Base-by-base conservation (phyloP, 2,113 vertebrate species). In the Urocolius indicus region DNA sequence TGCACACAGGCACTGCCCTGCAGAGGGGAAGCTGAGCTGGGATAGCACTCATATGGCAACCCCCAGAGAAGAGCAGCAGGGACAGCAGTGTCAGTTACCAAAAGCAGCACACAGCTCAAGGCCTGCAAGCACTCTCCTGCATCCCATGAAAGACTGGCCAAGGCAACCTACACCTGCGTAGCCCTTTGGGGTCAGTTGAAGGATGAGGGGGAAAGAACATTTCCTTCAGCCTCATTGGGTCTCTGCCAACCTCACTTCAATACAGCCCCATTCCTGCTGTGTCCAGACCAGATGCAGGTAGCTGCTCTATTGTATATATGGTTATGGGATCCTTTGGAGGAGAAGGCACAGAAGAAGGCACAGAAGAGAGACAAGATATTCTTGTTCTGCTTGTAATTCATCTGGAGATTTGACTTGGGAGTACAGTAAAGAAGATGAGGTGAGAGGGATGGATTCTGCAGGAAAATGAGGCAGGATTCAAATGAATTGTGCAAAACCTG, bases 401-500 rank as follows among this genome's bases (percentile, higher is more conserved):
- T 34, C 74, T 63, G 62, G 34, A 83, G 30, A 30, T 79, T 38
- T 29, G 62, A 22, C 62, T 32, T 21, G 38, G 82, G 85, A 94
- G 24, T n/a, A 36, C 51, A 58, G 34, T n/a, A 81, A 92, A 66
- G 78, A n/a, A 29, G 84, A 90, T 61, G 62, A 73, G 75, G 9
- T 30, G 91, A 94, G 93, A 89, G 76, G 73, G 92, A 48, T 0
- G 1, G 34, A 63, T 76, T 55, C 63, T 77, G 74, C 65, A 45
- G 66, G 74, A 82, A 77, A 68, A 69, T 0, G 13, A 76, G 66
- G 66, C 0, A 27, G 59, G 43, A 24, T 76, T 49, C 46, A 71
- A 87, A 54, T 18, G 65, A 87, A 62, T 88, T 46, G 81, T 92
- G 89, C 77, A 74, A 68, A 89, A 41, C 71, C 90, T 86, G 18